Evolutionary conservation across 2,888 invertebrate genomes (phyloP), one percentile per base, ranked within the genome.

Genomic region (Watsonalla cultraria): DNA sequence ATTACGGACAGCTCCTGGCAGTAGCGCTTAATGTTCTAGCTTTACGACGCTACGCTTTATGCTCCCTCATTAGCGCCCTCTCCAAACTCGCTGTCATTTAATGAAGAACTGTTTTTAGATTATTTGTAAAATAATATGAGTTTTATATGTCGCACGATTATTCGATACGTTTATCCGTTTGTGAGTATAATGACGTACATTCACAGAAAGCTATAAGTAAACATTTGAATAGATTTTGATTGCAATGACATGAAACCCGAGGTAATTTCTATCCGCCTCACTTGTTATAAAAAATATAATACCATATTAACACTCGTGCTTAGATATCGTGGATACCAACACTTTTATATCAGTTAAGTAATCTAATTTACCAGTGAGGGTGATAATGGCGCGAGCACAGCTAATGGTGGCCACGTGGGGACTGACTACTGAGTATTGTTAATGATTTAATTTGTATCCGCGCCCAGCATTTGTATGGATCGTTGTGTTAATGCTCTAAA

Each of bases 41-140:
- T 88, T 89, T 89, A 89, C 82, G 89, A 85, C 86, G 86, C 85
- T 83, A 87, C 85, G 86, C 85, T 89, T 86, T 87, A 88, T 87
- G 85, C 83, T 74, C 82, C 79, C 84, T 88, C 87, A 86, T 89
- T 88, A 90, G 86, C 84, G 76, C 83, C 74, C 76, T 80, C 82
- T 82, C 76, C 76, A 79, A 76, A 79, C 78, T 78, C 75, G 71
- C 77, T 72, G 65, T 56, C 77, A 80, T 83, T 86, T 86, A 84
- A 84, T 82, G 73, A 72, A 78, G 74, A 76, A 74, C 64, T 70
- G 72, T 63, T 69, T 71, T 68, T 72, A 59, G 55, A 62, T 65
- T 70, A 70, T 71, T 69, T 68, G 68, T 74, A 71, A 76, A 70
- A 74, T 72, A 70, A 70, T 24, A 4, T 24, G 24, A 24, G 24